Conservation (phyloP, 2,113 vertebrate genomes). For the Halcyon malimbica region DNA sequence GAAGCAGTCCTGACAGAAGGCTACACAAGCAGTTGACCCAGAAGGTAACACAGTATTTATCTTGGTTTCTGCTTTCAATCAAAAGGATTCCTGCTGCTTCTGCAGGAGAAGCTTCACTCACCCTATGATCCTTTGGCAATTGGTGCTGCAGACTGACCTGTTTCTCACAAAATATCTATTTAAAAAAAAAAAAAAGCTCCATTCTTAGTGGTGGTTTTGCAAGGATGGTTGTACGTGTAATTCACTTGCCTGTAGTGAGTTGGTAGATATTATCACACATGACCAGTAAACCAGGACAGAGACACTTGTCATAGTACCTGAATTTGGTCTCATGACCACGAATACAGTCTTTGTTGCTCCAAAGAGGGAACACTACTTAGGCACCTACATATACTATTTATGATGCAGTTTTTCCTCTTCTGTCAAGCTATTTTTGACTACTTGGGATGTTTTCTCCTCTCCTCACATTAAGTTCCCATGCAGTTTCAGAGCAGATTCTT, state of each 20-base stretch:
- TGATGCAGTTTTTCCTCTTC: background rate
- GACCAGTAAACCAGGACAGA: background rate
- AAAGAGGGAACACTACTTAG: background rate
- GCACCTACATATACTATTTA: fast-evolving
- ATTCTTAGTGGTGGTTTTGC: background rate
- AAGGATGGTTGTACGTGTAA: background rate
- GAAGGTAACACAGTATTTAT: background rate
- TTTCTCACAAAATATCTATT: background rate
- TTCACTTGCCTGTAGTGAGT: background rate
- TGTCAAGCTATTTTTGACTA: background rate
- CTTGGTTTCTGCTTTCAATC: background rate
- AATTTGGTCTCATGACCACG: background rate
- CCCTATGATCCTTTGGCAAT: fast-evolving
- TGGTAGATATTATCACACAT: fast-evolving
- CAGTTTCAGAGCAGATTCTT: background rate
- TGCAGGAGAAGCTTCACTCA: background rate
- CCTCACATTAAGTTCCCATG: background rate
- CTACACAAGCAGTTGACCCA: background rate
- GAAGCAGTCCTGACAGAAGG: background rate
- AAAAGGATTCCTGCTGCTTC: background rate
- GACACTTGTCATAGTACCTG: fast-evolving
- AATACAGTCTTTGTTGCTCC: background rate
- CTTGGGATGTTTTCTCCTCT: background rate
- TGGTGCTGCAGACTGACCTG: background rate
- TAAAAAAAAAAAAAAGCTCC: background rate